phyloP scores from a whole-genome alignment of 2,888 invertebrate species.

The Barypeithes pellucidus region DNA sequence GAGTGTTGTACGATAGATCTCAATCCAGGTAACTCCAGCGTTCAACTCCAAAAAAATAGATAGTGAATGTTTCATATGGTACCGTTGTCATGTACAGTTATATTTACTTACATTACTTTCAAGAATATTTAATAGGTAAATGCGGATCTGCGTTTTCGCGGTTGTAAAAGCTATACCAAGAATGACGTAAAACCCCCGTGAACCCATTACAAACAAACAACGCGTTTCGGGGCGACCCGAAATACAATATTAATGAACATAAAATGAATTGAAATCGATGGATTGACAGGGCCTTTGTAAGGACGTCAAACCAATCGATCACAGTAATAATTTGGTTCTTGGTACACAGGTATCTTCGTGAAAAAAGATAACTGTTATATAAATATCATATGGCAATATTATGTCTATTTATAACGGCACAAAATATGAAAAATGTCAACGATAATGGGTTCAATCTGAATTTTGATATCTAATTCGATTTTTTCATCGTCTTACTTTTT shows the following conservation, averaged over 20 bases:
- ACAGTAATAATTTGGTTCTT: not conserved
- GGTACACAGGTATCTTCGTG: not conserved
- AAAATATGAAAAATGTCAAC: too few species aligned
- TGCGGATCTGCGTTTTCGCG: conserved; percentile 5
- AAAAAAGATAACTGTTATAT: not conserved
- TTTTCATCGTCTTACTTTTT: too few species aligned
- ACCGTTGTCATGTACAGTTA: too few species aligned
- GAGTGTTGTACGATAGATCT: too few species aligned
- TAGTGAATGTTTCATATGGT: too few species aligned
- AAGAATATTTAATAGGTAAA: not conserved
- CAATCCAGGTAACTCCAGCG: too few species aligned
- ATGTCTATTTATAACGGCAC: too few species aligned
- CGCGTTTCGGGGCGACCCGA: not conserved
- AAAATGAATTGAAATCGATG: conserved; percentile 14
- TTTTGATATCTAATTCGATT: too few species aligned
- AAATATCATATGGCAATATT: too few species aligned
- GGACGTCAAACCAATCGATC: conserved; percentile 14
- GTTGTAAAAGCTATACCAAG: conserved; percentile 3
- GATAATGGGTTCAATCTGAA: too few species aligned
- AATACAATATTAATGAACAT: conserved; percentile 10
- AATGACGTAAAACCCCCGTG: conserved; percentile 8
- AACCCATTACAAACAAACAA: conserved; percentile 16
- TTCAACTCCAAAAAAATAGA: too few species aligned
- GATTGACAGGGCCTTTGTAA: conserved; percentile 24
- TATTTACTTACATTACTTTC: not conserved